phyloP scores from a whole-genome alignment of 2,113 vertebrate species.

The Apeltes quadracus region DNA sequence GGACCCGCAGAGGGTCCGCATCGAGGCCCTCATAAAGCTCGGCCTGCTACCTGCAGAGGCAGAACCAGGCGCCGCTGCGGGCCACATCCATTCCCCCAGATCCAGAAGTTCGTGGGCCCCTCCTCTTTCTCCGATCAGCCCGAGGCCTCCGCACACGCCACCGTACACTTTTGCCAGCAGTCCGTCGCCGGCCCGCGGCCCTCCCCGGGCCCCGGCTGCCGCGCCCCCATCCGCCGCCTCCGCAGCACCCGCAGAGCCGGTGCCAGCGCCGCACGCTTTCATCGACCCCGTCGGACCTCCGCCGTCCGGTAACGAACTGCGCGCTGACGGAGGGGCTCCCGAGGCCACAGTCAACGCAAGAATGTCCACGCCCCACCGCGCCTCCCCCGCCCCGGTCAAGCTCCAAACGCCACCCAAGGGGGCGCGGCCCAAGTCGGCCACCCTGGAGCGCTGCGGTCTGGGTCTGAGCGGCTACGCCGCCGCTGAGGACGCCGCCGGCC shows the following conservation, averaged over 20 bases:
- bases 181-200: neutral
- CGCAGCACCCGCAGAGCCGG: conserved; percentile 6
- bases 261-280: conserved; percentile 61
- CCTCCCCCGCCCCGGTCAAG: conserved; percentile 24
- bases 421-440: conserved; percentile 82
- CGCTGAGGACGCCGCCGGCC: conserved; percentile 29
- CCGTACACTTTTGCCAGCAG: neutral
- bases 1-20: conserved; percentile 77
- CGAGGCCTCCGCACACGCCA: conserved; percentile 21
- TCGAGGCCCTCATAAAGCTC: conserved; percentile 88
- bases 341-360: neutral
- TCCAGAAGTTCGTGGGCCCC: conserved; percentile 49
- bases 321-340: conserved; percentile 12
- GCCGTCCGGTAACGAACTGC: neutral
- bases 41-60: conserved; percentile 79
- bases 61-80: conserved; percentile 41
- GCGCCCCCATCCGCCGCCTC: neutral
- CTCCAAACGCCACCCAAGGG: conserved; percentile 32
- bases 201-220: neutral
- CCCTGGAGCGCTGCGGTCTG: conserved; percentile 80
- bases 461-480: conserved; percentile 77
- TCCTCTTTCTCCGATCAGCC: conserved; percentile 52
- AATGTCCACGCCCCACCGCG: neutral
- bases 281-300: conserved; percentile 15
- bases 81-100: conserved; percentile 50